A percentile compares a stretch with the other conserved stretches of the same genome.
Conservation (phyloP, 2,888 invertebrate species). For the Drosophila atripex region DNA sequence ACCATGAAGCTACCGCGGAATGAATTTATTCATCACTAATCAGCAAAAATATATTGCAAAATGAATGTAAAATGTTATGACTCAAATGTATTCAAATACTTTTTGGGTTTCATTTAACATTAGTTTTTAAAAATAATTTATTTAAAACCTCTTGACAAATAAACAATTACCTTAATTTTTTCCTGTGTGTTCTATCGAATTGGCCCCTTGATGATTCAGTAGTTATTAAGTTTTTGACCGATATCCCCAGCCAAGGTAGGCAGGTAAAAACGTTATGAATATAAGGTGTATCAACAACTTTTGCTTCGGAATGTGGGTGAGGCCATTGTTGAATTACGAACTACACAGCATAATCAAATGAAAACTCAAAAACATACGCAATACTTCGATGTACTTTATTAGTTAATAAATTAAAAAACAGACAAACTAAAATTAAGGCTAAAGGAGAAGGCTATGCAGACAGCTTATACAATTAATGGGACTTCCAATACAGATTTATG, state of each 20-base stretch:
- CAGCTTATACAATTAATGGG: conserved; percentile 24
- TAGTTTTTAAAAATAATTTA: no score
- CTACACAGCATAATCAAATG: neutral
- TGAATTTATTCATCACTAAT: neutral
- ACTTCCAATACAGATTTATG: conserved; percentile 2
- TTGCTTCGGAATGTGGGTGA: neutral
- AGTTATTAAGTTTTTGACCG: conserved; percentile 16
- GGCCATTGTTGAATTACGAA: neutral
- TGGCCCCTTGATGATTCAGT: conserved; percentile 34
- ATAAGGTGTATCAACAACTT: conserved; percentile 9
- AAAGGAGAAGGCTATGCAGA: conserved; percentile 2
- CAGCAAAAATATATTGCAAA: neutral
- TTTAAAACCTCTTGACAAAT: no score
- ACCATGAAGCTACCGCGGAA: neutral
- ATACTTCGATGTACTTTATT: conserved; percentile 5
- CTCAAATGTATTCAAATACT: no score
- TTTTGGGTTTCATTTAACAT: no score
- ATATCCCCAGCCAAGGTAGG: conserved; percentile 5
- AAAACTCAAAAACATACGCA: neutral
- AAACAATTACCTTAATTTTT: neutral
- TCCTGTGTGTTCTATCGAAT: neutral
- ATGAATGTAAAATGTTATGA: neutral
- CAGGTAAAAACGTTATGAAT: conserved; percentile 33
- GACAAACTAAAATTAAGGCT: conserved; percentile 10
- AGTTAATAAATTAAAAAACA: conserved; percentile 9